These are phyloP conservation scores for Ranitomeya imitator DNA, from an alignment of 2,113 vertebrate species.

Conservation along the genomic window DNA sequence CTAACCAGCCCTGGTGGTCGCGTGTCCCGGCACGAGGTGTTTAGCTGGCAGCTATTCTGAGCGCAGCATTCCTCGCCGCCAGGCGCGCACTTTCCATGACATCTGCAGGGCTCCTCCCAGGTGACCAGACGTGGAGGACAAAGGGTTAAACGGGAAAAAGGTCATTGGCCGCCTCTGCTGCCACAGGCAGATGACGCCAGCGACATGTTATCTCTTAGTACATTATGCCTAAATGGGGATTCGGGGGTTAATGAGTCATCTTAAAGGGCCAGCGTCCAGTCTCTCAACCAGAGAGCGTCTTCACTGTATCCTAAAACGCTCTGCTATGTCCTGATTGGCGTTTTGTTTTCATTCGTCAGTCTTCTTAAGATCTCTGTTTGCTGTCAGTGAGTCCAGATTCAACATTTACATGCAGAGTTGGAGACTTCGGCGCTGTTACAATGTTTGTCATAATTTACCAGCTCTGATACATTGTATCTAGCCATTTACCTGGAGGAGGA, in stretches of 20 bases:
- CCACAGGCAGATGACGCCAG: not conserved
- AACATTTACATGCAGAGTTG: no score
- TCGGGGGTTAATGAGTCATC: not conserved
- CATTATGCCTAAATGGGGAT: not conserved
- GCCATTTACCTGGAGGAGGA: no score
- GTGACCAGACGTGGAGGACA: not conserved
- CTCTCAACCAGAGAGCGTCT: no score
- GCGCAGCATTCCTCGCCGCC: conserved; percentile 30
- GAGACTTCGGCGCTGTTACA: not conserved
- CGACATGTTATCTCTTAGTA: not conserved
- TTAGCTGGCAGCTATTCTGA: conserved; percentile 48
- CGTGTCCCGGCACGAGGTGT: not conserved
- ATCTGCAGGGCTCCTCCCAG: not conserved
- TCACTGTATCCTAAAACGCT: no score
- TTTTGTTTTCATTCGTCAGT: no score
- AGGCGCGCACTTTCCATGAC: conserved; percentile 8
- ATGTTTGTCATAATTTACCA: not conserved
- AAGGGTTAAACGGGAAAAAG: no score
- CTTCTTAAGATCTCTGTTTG: no score
- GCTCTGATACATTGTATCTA: no score
- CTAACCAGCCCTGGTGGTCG: not conserved
- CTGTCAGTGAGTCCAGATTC: no score
- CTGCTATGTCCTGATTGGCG: no score
- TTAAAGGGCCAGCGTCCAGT: no score
- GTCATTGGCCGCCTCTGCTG: not conserved